Base-by-base conservation (phyloP, 2,797 vertebrate species). In the Myotis vivesi region DNA sequence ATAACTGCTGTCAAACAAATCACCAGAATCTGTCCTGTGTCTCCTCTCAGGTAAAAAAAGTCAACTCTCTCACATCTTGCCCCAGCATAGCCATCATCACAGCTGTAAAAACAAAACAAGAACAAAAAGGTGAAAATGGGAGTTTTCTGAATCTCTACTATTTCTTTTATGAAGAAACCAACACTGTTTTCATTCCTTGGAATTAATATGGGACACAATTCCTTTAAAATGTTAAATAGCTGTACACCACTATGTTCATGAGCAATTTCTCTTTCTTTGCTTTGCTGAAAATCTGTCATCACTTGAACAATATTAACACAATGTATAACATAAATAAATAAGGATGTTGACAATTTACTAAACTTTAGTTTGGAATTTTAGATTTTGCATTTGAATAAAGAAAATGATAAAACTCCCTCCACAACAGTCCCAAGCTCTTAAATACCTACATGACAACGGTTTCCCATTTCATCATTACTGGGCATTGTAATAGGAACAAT, bases 61-160 rank as follows among this genome's bases (percentile, higher is more conserved):
- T 99, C 98, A 76, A 99, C 80, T 36, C 98, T 98, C 98, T 99
- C 99, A 87, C 99, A 99, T 66, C 99, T 98, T 53, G 98, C 68
- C 9, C 99, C 99, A 0, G 96, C 80, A 94, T 98, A 99, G 87
- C 99, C 99, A 1, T 15, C 73, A 7, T 98, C 98, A 55, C 99
- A 99, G 96, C 99, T 99, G 97, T 9, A 38, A 90, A 76, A 6
- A 7, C 23, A 76, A 86, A 86, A 36, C 33, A 92, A 51, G 38
- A 84, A 7, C 16, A 20, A 59, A 1, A 16, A 55, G 25, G 41
- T 59, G 8, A 92, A 75, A 28, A 82, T 0, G 1, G 1, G 44
- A 66, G 20, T 36, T 69, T 79, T 25, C 72, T 12, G 15, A 88
- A 36, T 71, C 30, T 62, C 36, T 38, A 41, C 1, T 57, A 41